Base-by-base conservation (phyloP, 2,113 vertebrate species). In the Eonycteris spelaea region DNA sequence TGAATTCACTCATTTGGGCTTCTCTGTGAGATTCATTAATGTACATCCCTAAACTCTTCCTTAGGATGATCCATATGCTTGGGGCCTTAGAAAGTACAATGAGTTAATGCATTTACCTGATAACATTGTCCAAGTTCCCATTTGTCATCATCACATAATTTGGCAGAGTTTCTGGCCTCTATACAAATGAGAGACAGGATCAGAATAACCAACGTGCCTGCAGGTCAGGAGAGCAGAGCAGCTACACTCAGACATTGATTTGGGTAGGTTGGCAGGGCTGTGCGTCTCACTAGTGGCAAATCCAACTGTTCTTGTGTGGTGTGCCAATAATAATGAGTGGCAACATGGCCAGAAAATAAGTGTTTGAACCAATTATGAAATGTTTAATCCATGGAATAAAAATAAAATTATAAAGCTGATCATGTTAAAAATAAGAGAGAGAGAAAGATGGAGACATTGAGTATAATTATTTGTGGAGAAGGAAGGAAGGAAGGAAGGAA, bases 121-220 rank as follows among this genome's bases (percentile, higher is more conserved):
- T 67, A 83, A 91, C 80, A 90, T 90, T 68, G 89, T 94, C 90
- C 89, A 79, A 74, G 74, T 71, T 83, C 83, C 59, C 91, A 93
- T 96, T 97, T 96, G 95, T 97, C 96, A 96, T 95, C 86, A 90
- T 95, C 91, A 87, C 71, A 80, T 90, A 93, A 95, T 94, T 97
- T 96, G 97, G 94, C 95, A 97, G 92, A 77, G 67, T 93, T 80
- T 94, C 91, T 97, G 91, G 86, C 74, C 79, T 96, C 83, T 80
- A 26, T 92, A 45, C 83, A 95, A 97, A 91, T 65, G 86, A 95
- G 63, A 91, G 93, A 59, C 73, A 86, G 85, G 65, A 93, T 90
- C 73, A 22, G 88, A 92, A 94, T 83, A 94, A 86, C 45, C 71
- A 88, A 61, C 75, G 35, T n/a, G 70, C 59, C 70, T 87, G 74